These are phyloP conservation scores for Chironomus tepperi DNA, from an alignment of 1,140 invertebrate species.

Conservation along the genomic window DNA sequence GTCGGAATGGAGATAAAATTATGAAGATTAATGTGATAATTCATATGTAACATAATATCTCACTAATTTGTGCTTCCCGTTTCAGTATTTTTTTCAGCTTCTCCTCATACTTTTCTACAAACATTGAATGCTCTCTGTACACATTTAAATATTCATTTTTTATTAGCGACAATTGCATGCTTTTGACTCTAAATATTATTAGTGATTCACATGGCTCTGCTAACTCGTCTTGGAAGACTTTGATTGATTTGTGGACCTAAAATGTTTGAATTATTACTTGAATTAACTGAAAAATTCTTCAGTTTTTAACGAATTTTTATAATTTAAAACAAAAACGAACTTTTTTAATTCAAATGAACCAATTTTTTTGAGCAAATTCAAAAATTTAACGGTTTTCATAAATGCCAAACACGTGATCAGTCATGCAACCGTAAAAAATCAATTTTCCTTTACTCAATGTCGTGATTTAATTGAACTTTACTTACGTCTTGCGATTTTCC, in stretches of 20 bases:
- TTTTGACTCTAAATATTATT: background rate
- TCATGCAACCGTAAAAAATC: too few relatives aligned
- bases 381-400: too few relatives aligned
- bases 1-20: background rate
- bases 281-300: background rate
- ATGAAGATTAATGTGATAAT: background rate
- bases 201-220: background rate
- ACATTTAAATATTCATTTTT: conserved; percentile 18
- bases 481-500: background rate
- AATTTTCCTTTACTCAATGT: too few relatives aligned
- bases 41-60: background rate
- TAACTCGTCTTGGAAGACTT: background rate
- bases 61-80: conserved; percentile 18
- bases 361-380: too few relatives aligned
- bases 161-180: background rate
- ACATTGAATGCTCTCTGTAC: background rate
- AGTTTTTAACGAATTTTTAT: too few relatives aligned
- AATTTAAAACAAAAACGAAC: too few relatives aligned
- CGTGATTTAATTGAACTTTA: background rate
- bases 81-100: background rate
- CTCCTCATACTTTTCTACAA: background rate
- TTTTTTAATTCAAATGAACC: too few relatives aligned
- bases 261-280: background rate
- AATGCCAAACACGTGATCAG: too few relatives aligned
- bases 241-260: background rate